Evolutionary conservation across 1,140 invertebrate genomes (phyloP).

Genomic region (Colletes gigas): DNA sequence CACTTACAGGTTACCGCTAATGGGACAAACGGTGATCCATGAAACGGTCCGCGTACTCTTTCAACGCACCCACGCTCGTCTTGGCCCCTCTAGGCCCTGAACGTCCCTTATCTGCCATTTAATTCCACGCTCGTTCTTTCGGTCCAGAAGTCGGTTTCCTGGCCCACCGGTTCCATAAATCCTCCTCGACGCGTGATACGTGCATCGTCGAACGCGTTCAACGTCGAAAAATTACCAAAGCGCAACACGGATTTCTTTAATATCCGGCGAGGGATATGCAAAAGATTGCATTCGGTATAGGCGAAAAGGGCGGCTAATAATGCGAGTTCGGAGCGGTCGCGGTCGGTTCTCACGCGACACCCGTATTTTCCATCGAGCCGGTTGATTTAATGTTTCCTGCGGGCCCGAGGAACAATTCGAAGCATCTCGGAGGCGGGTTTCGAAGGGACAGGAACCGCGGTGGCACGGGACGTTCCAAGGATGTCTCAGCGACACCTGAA

Average conservation of each 20-base stretch:
- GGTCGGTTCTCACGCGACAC: slow-evolving; percentile 31
- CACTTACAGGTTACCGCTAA: too few species aligned
- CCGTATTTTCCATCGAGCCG: slow-evolving; percentile 29
- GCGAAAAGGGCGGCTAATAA: background rate
- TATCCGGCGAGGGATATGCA: too few species aligned
- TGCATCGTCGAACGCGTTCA: too few species aligned
- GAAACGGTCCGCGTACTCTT: background rate
- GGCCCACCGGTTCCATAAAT: background rate
- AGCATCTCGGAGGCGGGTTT: slow-evolving; percentile 41
- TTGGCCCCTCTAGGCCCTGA: background rate
- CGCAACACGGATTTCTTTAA: too few species aligned
- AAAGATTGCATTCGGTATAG: too few species aligned
- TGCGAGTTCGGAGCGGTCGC: background rate
- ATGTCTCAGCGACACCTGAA: slow-evolving; percentile 72
- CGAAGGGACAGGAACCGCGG: slow-evolving; percentile 22
- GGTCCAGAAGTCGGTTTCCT: background rate
- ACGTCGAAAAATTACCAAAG: too few species aligned
- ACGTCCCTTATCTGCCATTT: slow-evolving; percentile 2
- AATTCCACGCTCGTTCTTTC: slow-evolving; percentile 1
- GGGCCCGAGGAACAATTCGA: slow-evolving; percentile 16
- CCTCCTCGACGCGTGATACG: background rate
- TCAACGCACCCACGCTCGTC: background rate
- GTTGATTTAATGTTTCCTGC: slow-evolving; percentile 44
- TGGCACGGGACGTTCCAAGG: slow-evolving; percentile 67
- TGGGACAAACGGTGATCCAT: background rate